phyloP scores from a whole-genome alignment of 1,140 invertebrate species.

The Rhopalosiphum maidis region DNA sequence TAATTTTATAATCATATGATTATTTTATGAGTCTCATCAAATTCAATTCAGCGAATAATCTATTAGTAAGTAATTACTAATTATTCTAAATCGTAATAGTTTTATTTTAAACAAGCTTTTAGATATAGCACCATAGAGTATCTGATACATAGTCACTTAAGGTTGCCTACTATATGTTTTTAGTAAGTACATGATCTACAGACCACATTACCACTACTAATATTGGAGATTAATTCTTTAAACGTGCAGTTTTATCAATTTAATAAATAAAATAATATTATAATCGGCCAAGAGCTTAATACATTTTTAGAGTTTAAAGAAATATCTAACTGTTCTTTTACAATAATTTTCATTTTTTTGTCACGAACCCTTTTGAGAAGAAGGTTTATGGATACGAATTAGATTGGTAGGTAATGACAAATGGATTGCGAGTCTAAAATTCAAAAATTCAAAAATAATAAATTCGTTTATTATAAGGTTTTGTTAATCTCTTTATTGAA shows the following conservation, averaged over 20 bases:
- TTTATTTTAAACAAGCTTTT: neutral
- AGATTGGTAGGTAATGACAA: neutral
- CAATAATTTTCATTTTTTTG: too few relatives aligned
- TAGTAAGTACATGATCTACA: too few relatives aligned
- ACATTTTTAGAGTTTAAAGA: too few relatives aligned
- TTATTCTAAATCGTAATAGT: neutral
- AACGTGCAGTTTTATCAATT: too few relatives aligned
- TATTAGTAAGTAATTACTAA: neutral
- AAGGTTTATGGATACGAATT: neutral
- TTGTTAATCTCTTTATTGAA: neutral
- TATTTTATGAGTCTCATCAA: neutral
- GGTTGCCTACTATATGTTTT: neutral
- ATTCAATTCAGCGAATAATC: neutral
- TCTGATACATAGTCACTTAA: too few relatives aligned
- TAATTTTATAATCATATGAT: neutral
- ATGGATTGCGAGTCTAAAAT: neutral
- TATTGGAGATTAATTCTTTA: too few relatives aligned
- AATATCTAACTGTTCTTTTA: too few relatives aligned
- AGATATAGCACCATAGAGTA: neutral
- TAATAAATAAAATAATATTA: too few relatives aligned
- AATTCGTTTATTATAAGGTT: neutral
- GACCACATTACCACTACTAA: too few relatives aligned
- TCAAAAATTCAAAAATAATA: neutral
- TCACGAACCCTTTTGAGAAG: neutral
- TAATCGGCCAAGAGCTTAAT: too few relatives aligned